phyloP scores from a whole-genome alignment of 2,113 vertebrate species.

The human (Homo sapiens) region DNA sequence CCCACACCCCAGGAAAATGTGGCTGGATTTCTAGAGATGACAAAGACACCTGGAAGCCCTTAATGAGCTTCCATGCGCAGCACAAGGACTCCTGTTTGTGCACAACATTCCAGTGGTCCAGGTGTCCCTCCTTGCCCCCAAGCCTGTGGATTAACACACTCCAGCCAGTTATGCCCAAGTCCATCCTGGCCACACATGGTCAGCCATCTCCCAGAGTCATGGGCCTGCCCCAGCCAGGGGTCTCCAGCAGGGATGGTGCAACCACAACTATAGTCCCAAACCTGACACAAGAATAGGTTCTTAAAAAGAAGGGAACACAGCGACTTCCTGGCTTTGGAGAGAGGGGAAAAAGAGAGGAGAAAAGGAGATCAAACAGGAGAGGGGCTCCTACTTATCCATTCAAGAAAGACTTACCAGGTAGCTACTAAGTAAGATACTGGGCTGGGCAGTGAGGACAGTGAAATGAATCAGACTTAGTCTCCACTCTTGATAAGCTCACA shows the following conservation, averaged over 20 bases:
- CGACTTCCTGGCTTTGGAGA: neutral
- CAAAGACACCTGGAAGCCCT: slow-evolving; percentile 43
- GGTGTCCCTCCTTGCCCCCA: neutral
- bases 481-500: neutral
- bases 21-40: slow-evolving; percentile 45
- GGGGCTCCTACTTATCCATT: neutral
- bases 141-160: neutral
- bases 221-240: neutral
- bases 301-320: neutral
- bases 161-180: neutral
- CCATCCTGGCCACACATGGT: neutral
- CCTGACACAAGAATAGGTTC: neutral
- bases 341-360: neutral
- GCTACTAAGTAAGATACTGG: neutral
- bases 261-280: neutral
- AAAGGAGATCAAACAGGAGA: neutral
- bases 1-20: neutral
- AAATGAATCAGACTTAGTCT: slow-evolving; percentile 44
- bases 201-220: slow-evolving; percentile 20
- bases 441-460: neutral
- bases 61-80: slow-evolving; percentile 52
- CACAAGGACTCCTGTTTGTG: neutral
- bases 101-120: neutral
- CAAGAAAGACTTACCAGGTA: slow-evolving; percentile 1
- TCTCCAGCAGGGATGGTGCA: neutral